These are phyloP conservation scores for Pelmatolapia mariae DNA, from an alignment of 2,113 vertebrate species.

Conservation along the genomic window DNA sequence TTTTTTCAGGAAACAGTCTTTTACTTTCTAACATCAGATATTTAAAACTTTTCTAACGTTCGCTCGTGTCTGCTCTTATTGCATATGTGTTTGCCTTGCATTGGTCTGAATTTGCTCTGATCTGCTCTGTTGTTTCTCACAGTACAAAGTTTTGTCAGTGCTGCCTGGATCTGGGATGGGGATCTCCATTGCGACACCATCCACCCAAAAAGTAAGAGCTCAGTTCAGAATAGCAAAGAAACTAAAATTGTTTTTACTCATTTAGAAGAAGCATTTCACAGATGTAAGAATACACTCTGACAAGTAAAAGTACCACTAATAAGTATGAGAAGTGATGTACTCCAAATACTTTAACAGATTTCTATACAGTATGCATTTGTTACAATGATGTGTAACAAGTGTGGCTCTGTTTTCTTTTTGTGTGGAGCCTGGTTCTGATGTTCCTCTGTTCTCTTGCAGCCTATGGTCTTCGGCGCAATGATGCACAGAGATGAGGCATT, in stretches of 20 bases:
- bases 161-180: conserved; percentile 98
- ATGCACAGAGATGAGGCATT: conserved; percentile 97
- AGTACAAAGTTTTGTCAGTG: conserved; percentile 98
- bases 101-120: neutral
- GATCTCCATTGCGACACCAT: conserved; percentile 91
- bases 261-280: neutral
- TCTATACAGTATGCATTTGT: neutral
- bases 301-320: neutral
- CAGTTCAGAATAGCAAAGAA: neutral
- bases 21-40: neutral
- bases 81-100: neutral
- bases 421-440: neutral
- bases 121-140: neutral
- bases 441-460: conserved; percentile 67
- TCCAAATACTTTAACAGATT: neutral
- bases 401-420: neutral
- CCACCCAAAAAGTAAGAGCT: conserved; percentile 86
- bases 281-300: neutral
- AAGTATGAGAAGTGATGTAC: neutral
- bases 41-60: neutral
- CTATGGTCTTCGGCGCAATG: conserved; percentile 97
- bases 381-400: neutral
- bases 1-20: neutral
- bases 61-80: neutral
- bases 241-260: neutral